Conservation (phyloP, 2,888 invertebrate species). For the Liposcelis brunnea region DNA sequence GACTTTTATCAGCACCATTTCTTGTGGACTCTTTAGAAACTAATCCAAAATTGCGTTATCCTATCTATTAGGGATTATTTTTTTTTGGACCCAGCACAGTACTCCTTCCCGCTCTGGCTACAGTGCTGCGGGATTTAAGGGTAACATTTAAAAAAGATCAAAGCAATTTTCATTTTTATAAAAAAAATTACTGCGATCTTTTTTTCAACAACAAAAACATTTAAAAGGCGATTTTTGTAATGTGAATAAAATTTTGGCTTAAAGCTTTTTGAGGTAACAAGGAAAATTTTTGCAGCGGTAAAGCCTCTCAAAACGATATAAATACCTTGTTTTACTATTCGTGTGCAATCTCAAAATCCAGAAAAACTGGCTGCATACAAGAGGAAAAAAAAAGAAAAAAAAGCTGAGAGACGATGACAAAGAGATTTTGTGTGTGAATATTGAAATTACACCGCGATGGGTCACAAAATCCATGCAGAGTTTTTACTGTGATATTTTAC, state of each 20-base stretch:
- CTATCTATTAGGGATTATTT: too few species aligned
- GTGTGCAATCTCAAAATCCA: constrained; percentile 36
- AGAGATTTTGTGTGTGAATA: neutral
- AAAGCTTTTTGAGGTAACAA: neutral
- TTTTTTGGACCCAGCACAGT: too few species aligned
- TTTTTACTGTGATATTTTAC: constrained; percentile 1
- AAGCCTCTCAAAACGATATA: constrained; percentile 4
- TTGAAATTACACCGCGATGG: neutral
- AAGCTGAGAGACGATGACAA: constrained; percentile 14
- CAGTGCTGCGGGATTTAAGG: too few species aligned
- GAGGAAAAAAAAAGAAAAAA: constrained; percentile 20
- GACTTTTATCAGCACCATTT: too few species aligned
- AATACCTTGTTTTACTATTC: constrained; percentile 10
- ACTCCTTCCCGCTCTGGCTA: too few species aligned
- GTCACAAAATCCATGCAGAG: constrained; percentile 7
- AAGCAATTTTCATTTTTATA: neutral
- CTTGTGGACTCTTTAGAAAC: too few species aligned
- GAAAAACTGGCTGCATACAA: constrained; percentile 38
- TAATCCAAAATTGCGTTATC: too few species aligned
- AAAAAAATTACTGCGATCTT: constrained; percentile 6
- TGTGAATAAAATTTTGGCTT: constrained; percentile 9
- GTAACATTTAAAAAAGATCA: constrained; percentile 10
- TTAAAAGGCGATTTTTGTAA: neutral
- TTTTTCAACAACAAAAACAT: neutral
- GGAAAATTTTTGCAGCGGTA: too few species aligned